Evolutionary conservation across 2,888 invertebrate genomes (phyloP), one percentile per base, ranked within the genome.

Genomic region (Idaea dimidiata): DNA sequence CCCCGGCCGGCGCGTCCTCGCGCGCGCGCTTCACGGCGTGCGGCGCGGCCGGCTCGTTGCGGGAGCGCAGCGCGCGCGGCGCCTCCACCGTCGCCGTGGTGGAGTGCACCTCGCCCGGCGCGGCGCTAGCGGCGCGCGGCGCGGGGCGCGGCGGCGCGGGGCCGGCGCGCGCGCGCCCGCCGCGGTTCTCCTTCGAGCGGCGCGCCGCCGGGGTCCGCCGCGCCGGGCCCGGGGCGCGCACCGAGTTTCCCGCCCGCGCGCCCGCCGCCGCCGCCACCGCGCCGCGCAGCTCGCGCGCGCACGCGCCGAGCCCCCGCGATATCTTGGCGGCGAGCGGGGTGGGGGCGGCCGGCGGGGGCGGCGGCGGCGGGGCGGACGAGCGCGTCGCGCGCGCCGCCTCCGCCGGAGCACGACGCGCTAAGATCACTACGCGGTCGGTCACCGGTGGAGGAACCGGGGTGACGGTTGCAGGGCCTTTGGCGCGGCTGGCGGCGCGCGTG

Each of bases 161-260:
- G 54, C 72, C 82, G 82, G 73, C 80, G 82, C 78, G 81, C 72
- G 72, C 81, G 83, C 83, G 83, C 63, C 76, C 83, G 80, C 83
- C 84, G 79, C 80, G 84, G 82, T 91, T 91, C 88, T 91, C 91
- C 86, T 91, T 90, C 78, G 84, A 87, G 82, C 88, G 86, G 77
- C 79, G 82, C 68, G 78, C 78, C 73, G 75, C 76, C 76, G 72
- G 80, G 80, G 79, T 78, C 81, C 86, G 83, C 79, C 84, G 86
- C 84, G 77, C 82, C 78, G 84, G 80, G 72, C 84, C 87, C 84
- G 87, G 86, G 87, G 86, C 87, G 88, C 88, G 88, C 84, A 77
- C 75, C 68, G 82, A 82, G 86, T 87, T 88, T 88, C 89, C 87
- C 87, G 86, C 80, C 77, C 82, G 78, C 71, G 78, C 76, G 57